A percentile compares a stretch with the other conserved stretches of the same genome.
Conservation (phyloP, 2,113 vertebrate species). For the Procavia capensis region DNA sequence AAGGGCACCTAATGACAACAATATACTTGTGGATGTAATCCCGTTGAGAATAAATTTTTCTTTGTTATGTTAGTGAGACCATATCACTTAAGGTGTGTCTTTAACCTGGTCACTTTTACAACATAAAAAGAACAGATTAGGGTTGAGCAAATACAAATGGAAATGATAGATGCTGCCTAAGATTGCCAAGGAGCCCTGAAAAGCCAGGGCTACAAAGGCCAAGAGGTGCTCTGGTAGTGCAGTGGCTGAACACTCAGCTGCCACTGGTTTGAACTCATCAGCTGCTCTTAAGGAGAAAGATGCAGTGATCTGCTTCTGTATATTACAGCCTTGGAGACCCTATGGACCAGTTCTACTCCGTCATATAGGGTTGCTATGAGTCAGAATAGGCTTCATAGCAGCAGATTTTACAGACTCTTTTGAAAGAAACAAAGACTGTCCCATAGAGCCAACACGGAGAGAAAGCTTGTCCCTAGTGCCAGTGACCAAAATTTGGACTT, state of each 20-base stretch:
- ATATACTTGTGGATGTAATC: background rate
- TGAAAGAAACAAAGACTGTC: background rate
- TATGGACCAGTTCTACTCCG: background rate
- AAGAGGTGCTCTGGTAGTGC: background rate
- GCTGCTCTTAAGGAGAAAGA: background rate
- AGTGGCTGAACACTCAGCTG: background rate
- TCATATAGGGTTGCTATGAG: background rate
- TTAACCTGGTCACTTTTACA: background rate
- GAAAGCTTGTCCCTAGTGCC: background rate
- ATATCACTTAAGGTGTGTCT: background rate
- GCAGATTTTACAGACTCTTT: background rate
- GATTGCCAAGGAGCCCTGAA: background rate
- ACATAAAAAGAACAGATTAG: background rate
- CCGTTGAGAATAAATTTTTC: background rate
- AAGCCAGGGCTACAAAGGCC: background rate
- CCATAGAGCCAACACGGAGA: background rate
- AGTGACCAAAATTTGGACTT: no score
- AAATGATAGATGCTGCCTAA: background rate
- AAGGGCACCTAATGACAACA: background rate
- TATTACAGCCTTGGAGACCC: background rate
- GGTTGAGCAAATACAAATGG: background rate
- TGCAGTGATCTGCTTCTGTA: background rate
- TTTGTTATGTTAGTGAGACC: background rate
- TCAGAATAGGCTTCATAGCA: background rate
- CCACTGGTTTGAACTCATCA: background rate